These are phyloP conservation scores for Sebastes flavidus DNA, from an alignment of 2,797 vertebrate genomes.

Conservation along the genomic window DNA sequence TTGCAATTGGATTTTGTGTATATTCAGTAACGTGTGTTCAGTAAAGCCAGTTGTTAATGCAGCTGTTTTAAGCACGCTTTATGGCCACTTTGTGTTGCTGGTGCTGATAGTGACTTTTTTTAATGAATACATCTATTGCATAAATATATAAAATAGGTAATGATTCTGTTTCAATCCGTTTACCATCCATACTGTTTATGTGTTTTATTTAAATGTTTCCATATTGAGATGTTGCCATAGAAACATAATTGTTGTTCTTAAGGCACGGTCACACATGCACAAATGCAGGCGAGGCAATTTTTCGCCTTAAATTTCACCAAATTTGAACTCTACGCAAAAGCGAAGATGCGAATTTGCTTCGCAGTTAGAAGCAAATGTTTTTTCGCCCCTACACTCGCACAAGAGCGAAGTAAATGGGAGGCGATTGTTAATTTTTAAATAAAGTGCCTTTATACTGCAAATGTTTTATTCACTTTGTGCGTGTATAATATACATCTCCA, in stretches of 20 bases:
- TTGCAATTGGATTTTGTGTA: not conserved
- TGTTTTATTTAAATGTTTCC: not conserved
- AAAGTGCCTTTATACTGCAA: not conserved
- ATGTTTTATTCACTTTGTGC: not conserved
- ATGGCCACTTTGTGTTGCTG: not conserved
- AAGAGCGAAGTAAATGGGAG: fast-evolving
- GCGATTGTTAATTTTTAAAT: not conserved
- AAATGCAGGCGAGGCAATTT: not conserved
- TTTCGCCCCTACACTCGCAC: too few relatives aligned
- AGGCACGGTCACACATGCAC: not conserved
- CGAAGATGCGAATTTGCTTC: not conserved
- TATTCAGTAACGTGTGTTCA: not conserved
- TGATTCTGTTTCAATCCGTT: not conserved
- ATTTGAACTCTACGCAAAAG: not conserved
- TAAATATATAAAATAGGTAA: not conserved
- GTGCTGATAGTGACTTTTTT: not conserved
- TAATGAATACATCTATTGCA: not conserved
- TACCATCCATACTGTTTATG: not conserved
- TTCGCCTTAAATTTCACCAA: not conserved
- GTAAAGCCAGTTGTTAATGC: not conserved
- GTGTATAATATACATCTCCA: not conserved
- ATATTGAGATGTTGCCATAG: constrained; percentile 31
- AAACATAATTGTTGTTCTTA: not conserved
- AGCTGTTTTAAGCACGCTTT: not conserved
- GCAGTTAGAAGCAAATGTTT: not conserved